These are phyloP conservation scores for Micromys minutus DNA, from an alignment of 2,113 vertebrate genomes.

Conservation along the genomic window DNA sequence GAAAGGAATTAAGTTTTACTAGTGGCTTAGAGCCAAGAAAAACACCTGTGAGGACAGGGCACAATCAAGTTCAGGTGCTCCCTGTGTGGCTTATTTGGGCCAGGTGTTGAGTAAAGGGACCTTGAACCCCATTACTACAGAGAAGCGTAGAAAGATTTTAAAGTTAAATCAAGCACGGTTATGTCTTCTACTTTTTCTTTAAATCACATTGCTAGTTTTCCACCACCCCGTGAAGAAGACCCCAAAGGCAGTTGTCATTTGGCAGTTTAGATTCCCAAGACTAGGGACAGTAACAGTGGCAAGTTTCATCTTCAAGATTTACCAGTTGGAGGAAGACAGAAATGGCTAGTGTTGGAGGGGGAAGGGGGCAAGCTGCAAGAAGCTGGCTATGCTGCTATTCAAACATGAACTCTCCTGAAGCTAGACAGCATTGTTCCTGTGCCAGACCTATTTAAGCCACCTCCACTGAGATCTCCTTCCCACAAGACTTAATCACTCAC, in stretches of 20 bases:
- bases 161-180: background rate
- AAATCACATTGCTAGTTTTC: background rate
- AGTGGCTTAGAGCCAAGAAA: slow-evolving; percentile 57
- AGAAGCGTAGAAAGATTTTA: background rate
- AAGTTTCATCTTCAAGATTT: background rate
- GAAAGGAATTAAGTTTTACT: slow-evolving; percentile 62
- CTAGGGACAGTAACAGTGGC: background rate
- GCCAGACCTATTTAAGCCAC: background rate
- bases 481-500: slow-evolving; percentile 59
- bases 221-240: background rate
- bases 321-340: background rate
- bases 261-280: background rate
- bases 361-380: background rate
- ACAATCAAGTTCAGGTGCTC: slow-evolving; percentile 57
- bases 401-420: background rate
- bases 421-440: background rate
- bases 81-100: slow-evolving; percentile 39
- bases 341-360: background rate
- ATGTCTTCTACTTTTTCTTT: background rate
- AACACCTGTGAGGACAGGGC: slow-evolving; percentile 59
- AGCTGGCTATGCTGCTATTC: background rate
- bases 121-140: background rate
- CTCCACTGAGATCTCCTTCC: background rate
- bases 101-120: slow-evolving; percentile 64
- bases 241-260: background rate